Percentiles rank a stretch among this genome's conserved stretches.
Conservation (phyloP, 2,888 invertebrate genomes). For the Agapetus fuscipes region DNA sequence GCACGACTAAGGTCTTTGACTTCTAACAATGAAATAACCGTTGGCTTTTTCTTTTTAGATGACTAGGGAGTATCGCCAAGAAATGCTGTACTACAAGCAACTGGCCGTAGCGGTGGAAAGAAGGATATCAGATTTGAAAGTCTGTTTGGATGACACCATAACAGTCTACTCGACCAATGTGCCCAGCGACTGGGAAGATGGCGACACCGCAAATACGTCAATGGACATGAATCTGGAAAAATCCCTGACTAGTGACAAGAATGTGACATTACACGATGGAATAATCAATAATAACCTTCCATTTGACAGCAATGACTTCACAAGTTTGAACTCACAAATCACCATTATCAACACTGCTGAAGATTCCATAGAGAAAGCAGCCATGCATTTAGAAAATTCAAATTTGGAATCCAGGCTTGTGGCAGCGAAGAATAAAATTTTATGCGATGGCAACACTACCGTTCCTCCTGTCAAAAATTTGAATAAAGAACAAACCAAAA, state of each 20-base stretch:
- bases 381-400: too few relatives aligned
- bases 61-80: slow-evolving; percentile 50
- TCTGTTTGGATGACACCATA: slow-evolving; percentile 28
- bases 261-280: neutral
- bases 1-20: too few relatives aligned
- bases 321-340: slow-evolving; percentile 20
- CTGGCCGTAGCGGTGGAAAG: slow-evolving; percentile 57
- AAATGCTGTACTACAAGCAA: slow-evolving; percentile 58
- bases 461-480: too few relatives aligned
- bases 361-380: too few relatives aligned
- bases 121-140: slow-evolving; percentile 38
- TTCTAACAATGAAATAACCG: too few relatives aligned
- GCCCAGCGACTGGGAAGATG: slow-evolving; percentile 18
- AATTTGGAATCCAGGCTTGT: too few relatives aligned
- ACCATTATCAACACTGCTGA: slow-evolving; percentile 20
- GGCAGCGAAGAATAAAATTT: too few relatives aligned
- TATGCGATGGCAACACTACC: too few relatives aligned
- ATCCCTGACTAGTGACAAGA: slow-evolving; percentile 11
- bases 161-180: slow-evolving; percentile 19
- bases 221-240: slow-evolving; percentile 11
- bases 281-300: too few relatives aligned
- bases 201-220: slow-evolving; percentile 15
- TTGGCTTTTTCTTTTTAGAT: slow-evolving; percentile 44
- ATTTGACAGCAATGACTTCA: slow-evolving; percentile 18
- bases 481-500: too few relatives aligned